phyloP scores from a whole-genome alignment of 2,888 invertebrate species.

The Xanthia icteritia region DNA sequence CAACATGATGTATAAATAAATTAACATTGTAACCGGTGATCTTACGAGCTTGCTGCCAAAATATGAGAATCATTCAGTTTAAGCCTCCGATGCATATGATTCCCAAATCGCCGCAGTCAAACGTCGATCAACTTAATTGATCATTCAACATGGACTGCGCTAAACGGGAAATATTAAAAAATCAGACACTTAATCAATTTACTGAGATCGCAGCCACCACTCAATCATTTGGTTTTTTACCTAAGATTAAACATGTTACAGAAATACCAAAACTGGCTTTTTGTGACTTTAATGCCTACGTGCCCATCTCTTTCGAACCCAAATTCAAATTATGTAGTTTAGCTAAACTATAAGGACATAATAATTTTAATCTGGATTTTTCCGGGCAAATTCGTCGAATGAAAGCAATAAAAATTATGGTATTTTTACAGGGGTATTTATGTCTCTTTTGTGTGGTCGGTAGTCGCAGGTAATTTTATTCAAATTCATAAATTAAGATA shows the following conservation, averaged over 20 bases:
- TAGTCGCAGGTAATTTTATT: constrained; percentile 39
- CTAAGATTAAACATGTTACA: constrained; percentile 58
- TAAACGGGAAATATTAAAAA: constrained; percentile 85
- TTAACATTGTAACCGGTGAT: constrained; percentile 43
- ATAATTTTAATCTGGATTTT: background rate
- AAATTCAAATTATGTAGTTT: background rate
- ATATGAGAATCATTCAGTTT: constrained; percentile 71
- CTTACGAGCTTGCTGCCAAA: constrained; percentile 48
- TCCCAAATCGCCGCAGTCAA: constrained; percentile 74
- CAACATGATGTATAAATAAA: constrained; percentile 45
- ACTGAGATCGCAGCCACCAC: constrained; percentile 82
- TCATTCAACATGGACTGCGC: constrained; percentile 77
- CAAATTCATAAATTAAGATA: constrained; percentile 53
- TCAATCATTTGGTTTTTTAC: constrained; percentile 77
- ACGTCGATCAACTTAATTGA: constrained; percentile 88
- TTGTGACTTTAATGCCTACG: constrained; percentile 40
- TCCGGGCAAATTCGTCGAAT: constrained; percentile 16
- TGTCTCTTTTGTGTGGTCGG: constrained; percentile 50
- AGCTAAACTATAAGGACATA: background rate
- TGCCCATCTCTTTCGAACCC: background rate
- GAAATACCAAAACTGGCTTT: constrained; percentile 22
- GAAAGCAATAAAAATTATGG: constrained; percentile 35
- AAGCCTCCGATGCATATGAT: constrained; percentile 72
- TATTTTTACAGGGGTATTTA: constrained; percentile 29
- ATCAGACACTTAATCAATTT: constrained; percentile 87